Evolutionary conservation across 2,797 vertebrate species (phyloP), one percentile per base, ranked within the genome.

Genomic region (Gallinago stenura): DNA sequence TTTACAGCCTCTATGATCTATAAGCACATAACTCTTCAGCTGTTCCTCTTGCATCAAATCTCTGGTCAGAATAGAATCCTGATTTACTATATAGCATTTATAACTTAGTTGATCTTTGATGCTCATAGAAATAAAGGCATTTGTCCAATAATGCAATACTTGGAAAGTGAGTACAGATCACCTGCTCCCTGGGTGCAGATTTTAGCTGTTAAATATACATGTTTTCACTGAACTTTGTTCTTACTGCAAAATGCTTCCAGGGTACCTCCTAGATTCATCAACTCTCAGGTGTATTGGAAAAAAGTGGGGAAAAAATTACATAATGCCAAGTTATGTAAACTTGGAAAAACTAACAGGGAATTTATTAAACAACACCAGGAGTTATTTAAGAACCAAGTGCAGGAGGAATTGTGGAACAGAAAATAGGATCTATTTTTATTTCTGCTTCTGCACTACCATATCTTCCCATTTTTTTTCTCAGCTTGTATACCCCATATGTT

Each of bases 301-400:
- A 53, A 64, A 65, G 21, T 61, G 26, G 37, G 8, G 13, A 18
- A 28, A 70, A 66, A n/a, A 9, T 10, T 20, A 25, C 39, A 12
- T 77, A 81, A 92, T 39, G 46, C 16, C 39, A 95, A 37, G 35
- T 93, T 95, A 90, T 46, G 21, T 68, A 84, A 96, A 87, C 69
- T 33, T 39, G 46, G n/a, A 25, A 68, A 91, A 88, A 72, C 15
- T 69, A 83, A 48, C 73, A 83, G 46, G 33, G 70, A 84, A 82
- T 93, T 89, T 93, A 68, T 88, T 87, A 48, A 90, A 76, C 45
- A 75, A 35, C 45, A 76, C 28, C 20, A 51, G 50, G n/a, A 90
- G 64, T 77, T 96, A 87, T 89, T 95, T 96, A 64, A 93, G 68
- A 80, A 89, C 20, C 22, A 62, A 93, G 45, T 57, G 51, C 75